These are phyloP conservation scores for Lepisosteus osseus DNA, from an alignment of 2,113 vertebrate genomes.

Conservation along the genomic window DNA sequence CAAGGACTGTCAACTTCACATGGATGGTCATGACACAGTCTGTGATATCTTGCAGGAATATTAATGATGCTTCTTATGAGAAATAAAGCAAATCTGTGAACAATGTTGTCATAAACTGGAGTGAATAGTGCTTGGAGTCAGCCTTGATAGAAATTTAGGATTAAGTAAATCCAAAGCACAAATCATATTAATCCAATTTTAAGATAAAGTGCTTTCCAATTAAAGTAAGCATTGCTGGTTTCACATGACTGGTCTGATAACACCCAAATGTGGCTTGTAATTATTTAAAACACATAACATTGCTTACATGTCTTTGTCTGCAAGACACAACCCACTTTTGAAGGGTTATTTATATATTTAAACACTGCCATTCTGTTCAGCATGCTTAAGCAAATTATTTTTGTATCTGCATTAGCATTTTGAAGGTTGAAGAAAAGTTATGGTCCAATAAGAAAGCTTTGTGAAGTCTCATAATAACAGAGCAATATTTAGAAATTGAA, in stretches of 20 bases:
- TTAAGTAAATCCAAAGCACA: neutral
- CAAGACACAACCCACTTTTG: neutral
- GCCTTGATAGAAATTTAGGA: neutral
- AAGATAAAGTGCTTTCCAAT: constrained; percentile 1
- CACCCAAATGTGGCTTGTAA: constrained; percentile 3
- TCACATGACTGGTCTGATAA: neutral
- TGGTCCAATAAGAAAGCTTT: too few relatives aligned
- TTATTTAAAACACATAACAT: neutral
- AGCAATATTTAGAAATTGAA: too few relatives aligned
- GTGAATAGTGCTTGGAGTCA: neutral
- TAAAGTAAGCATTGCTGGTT: constrained; percentile 1
- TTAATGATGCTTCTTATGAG: neutral
- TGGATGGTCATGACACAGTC: neutral
- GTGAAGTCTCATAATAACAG: too few relatives aligned
- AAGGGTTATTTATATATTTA: too few relatives aligned
- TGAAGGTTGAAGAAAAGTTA: too few relatives aligned
- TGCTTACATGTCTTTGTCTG: too few relatives aligned
- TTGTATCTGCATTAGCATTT: too few relatives aligned
- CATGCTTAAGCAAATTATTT: too few relatives aligned
- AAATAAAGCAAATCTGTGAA: neutral
- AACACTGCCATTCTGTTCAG: too few relatives aligned
- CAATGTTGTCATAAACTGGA: neutral
- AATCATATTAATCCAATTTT: neutral
- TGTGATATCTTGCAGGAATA: neutral
- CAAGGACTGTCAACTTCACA: neutral